Base-by-base conservation (phyloP, 2,113 vertebrate genomes). In the Tachycineta bicolor region DNA sequence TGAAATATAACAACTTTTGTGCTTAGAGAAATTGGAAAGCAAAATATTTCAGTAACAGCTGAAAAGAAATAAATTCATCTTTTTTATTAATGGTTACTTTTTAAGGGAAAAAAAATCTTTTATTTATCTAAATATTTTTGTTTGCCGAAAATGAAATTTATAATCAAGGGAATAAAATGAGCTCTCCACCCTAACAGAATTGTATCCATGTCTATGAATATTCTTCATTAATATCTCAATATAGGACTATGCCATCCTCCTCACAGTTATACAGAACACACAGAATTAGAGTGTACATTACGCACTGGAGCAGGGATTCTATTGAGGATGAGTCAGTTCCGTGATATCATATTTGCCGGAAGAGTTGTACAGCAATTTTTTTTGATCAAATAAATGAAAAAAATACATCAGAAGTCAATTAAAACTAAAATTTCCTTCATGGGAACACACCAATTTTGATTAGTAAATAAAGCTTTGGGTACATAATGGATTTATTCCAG, bases 71-170 rank as follows among this genome's bases (percentile, higher is more conserved):
- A 10, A 39, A 52, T 39, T 31, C 31, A 1, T 10, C 6, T 8
- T 59, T 69, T 71, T 77, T 60, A 14, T 33, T 63, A n/a, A 47
- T 24, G 6, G 3, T 26, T 33, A 1, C 4, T 21, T 34, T 92
- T 43, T 12, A 11, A 29, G 6, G 5, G 17, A 37, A 31, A 8
- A 33, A 34, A 8, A 1, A 5, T 0, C 0, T 50, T 73, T 50
- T 43, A 7, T 84, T 74, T 63, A 14, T 69, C 17, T 63, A 28
- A 82, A 63, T 39, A 55, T 11, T n/a, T 52, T 25, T 53, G 6
- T 85, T 62, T 76, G 6, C 7, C 58, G 31, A 83, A 65, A 83
- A 41, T 14, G 10, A 64, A 44, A 37, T 28, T 34, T 89, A 0
- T 9, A 41, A 44, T 37, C 7, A 31, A 13, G 6, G 3, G 37